phyloP scores from a whole-genome alignment of 64 coral and sea anemone species.

The Acropora tenuis region DNA sequence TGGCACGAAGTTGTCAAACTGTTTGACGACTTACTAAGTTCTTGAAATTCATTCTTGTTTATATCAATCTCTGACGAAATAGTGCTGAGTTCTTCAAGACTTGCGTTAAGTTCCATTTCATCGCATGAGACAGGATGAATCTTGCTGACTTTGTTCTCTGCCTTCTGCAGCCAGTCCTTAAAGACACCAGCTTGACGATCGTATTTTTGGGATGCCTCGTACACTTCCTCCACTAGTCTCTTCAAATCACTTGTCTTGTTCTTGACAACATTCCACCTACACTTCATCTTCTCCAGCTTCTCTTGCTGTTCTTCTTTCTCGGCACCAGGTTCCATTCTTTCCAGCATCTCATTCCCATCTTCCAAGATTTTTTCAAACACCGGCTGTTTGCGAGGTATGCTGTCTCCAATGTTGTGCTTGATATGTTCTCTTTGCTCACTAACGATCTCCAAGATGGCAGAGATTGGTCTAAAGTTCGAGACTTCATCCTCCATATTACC shows the following conservation, averaged over 20 bases:
- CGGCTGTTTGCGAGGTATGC: slow-evolving; percentile 74
- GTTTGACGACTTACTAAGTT: slow-evolving; percentile 56
- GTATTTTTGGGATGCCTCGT: slow-evolving; percentile 82
- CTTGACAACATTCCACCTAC: slow-evolving; percentile 70
- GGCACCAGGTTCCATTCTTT: slow-evolving; percentile 80
- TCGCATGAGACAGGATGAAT: slow-evolving; percentile 59
- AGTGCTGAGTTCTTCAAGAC: slow-evolving; percentile 52
- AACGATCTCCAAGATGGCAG: slow-evolving; percentile 78
- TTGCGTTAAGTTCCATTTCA: slow-evolving; percentile 67
- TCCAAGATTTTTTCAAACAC: slow-evolving; percentile 93
- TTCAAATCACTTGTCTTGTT: slow-evolving; percentile 63
- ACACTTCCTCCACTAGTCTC: slow-evolving; percentile 53
- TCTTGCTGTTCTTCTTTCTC: slow-evolving; percentile 75
- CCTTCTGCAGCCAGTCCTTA: slow-evolving; percentile 75
- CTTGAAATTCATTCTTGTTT: slow-evolving; percentile 64
- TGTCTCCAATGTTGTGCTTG: slow-evolving; percentile 56
- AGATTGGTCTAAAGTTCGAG: slow-evolving; percentile 78
- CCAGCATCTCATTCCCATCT: slow-evolving; percentile 78
- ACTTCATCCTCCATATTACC: slow-evolving; percentile 70
- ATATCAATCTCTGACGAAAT: slow-evolving; percentile 73
- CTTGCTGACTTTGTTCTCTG: slow-evolving; percentile 84
- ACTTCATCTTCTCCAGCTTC: slow-evolving; percentile 70
- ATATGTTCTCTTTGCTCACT: slow-evolving; percentile 81
- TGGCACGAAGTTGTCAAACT: slow-evolving; percentile 58
- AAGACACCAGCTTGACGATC: slow-evolving; percentile 65